A percentile compares a stretch with the other conserved stretches of the same genome.
phyloP scores from a whole-genome alignment of 1,140 invertebrate genomes.

The Heliconius nattereri region DNA sequence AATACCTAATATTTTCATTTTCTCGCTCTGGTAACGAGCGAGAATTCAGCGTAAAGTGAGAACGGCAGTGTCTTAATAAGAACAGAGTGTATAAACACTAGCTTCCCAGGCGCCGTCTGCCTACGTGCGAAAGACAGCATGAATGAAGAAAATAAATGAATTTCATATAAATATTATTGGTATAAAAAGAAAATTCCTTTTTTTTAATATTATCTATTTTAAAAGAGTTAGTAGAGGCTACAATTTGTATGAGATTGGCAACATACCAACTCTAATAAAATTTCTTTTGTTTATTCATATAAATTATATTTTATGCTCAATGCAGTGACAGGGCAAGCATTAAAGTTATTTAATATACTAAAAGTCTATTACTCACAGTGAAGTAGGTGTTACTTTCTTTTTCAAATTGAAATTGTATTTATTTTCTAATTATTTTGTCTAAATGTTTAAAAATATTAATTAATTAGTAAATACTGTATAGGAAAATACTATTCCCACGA shows the following conservation, averaged over 20 bases:
- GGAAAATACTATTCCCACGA: no score
- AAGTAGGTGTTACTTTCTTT: neutral
- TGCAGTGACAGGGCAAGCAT: slow-evolving; percentile 15
- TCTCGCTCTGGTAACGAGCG: no score
- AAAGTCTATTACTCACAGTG: neutral
- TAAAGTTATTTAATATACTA: slow-evolving; percentile 26
- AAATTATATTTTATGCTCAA: slow-evolving; percentile 28
- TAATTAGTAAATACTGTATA: no score
- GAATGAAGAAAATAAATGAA: no score
- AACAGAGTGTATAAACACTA: no score
- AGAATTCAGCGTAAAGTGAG: no score
- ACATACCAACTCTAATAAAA: slow-evolving; percentile 24
- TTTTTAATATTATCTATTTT: neutral
- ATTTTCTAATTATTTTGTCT: no score
- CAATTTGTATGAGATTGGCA: slow-evolving; percentile 7
- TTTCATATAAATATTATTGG: neutral
- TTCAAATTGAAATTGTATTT: neutral
- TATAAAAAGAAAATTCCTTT: neutral
- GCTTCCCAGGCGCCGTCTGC: no score
- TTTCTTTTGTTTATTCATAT: slow-evolving; percentile 23
- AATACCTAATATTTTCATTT: no score
- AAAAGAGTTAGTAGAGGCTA: neutral
- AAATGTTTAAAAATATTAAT: no score
- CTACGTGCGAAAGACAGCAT: no score
- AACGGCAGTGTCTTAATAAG: no score